A percentile compares a stretch with the other conserved stretches of the same genome.
Evolutionary conservation across 2,888 invertebrate genomes (phyloP).

Genomic region (Tetragonisca angustula): DNA sequence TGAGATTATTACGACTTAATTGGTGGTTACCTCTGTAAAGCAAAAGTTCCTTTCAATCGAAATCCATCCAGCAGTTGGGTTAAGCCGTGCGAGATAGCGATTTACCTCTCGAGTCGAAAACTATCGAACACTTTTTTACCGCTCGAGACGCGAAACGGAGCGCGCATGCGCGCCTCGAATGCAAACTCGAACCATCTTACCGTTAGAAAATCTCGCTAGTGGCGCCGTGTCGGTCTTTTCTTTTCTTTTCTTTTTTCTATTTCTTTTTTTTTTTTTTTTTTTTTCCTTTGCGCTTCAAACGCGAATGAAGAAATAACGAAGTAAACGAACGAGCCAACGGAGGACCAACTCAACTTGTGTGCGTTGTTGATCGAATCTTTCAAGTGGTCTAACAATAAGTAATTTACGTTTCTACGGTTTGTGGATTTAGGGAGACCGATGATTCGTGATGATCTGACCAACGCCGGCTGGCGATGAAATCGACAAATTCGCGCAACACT

Average conservation of each 20-base stretch:
- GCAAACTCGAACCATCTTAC: neutral
- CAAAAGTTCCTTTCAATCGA: slow-evolving; percentile 25
- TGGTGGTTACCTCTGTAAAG: slow-evolving; percentile 22
- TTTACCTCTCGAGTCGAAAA: neutral
- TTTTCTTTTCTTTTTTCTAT: too few relatives aligned
- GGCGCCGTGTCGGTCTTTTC: neutral
- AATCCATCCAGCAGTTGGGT: neutral
- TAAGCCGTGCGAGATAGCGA: neutral
- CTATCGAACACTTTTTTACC: neutral
- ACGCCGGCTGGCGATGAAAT: neutral
- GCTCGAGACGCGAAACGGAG: neutral
- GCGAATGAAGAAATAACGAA: neutral
- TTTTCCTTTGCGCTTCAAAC: too few relatives aligned
- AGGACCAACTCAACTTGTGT: neutral
- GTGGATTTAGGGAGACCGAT: neutral
- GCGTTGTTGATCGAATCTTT: neutral
- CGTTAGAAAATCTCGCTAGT: neutral
- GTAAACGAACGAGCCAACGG: neutral
- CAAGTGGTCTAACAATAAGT: neutral
- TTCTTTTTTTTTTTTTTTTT: neutral
- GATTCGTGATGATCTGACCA: neutral
- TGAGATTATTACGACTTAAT: slow-evolving; percentile 14
- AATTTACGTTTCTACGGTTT: neutral
- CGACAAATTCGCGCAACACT: slow-evolving; percentile 4
- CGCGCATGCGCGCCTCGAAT: neutral